These are phyloP conservation scores for Alloscopus bannaensis DNA, from an alignment of 2,888 invertebrate genomes.

Conservation along the genomic window DNA sequence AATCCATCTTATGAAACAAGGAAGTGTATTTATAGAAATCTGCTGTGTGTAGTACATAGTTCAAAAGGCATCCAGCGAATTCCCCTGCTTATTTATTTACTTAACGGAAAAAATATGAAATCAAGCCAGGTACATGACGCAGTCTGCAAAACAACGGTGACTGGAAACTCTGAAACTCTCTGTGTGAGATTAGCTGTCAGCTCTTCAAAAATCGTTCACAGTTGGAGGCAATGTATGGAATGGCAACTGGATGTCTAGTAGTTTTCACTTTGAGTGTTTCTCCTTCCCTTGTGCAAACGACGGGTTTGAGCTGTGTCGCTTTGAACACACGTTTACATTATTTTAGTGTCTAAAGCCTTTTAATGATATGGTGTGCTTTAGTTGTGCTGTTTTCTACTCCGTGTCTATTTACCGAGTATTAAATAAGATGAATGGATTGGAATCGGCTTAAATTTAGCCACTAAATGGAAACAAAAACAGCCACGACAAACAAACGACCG, in stretches of 20 bases:
- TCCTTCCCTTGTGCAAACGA: not conserved
- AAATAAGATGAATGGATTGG: conserved; percentile 37
- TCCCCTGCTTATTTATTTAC: too few relatives aligned
- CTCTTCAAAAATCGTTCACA: conserved; percentile 38
- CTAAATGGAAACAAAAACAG: conserved; percentile 51
- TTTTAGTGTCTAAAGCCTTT: not conserved
- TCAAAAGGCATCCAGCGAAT: too few relatives aligned
- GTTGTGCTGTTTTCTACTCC: not conserved
- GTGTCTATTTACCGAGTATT: conserved; percentile 1
- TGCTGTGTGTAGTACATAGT: too few relatives aligned
- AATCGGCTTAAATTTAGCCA: conserved; percentile 47
- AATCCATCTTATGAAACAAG: too few relatives aligned
- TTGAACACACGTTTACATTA: not conserved
- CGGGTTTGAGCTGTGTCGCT: too few relatives aligned
- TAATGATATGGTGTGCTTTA: not conserved
- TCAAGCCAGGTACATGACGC: too few relatives aligned
- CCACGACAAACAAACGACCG: conserved; percentile 52
- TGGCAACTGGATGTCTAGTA: conserved; percentile 21
- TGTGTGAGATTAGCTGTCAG: conserved; percentile 48
- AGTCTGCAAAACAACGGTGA: too few relatives aligned
- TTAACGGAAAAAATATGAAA: too few relatives aligned
- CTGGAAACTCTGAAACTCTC: too few relatives aligned
- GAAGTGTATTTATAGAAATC: too few relatives aligned
- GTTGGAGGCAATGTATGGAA: conserved; percentile 22
- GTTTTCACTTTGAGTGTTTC: not conserved